Evolutionary conservation across 1,140 invertebrate species (phyloP).

Genomic region (Chironomus tepperi): DNA sequence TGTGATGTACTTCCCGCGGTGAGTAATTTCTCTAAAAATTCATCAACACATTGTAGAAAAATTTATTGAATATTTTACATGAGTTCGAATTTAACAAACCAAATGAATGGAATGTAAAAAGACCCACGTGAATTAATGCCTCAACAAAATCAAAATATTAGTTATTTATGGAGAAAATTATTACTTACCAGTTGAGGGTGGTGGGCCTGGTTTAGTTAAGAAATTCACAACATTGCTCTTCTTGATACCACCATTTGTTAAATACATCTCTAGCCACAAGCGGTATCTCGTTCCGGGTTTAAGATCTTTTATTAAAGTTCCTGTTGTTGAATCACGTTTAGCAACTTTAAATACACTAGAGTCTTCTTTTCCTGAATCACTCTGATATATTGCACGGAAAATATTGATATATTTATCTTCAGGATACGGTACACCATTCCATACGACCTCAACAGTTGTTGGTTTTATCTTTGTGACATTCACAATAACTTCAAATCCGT

Average conservation of each 20-base stretch:
- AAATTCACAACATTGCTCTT: conserved; percentile 82
- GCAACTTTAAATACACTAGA: conserved; percentile 76
- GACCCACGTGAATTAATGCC: too few relatives aligned
- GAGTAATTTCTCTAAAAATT: conserved; percentile 51
- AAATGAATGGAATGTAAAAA: too few relatives aligned
- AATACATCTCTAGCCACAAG: conserved; percentile 76
- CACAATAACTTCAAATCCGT: conserved; percentile 68
- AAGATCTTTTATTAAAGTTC: conserved; percentile 58
- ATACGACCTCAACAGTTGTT: conserved; percentile 64
- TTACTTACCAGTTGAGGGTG: conserved; percentile 36
- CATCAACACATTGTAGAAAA: too few relatives aligned
- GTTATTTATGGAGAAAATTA: too few relatives aligned
- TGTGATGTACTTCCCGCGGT: conserved; percentile 39
- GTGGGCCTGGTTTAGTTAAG: conserved; percentile 65
- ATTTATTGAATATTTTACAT: too few relatives aligned
- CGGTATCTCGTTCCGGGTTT: conserved; percentile 76
- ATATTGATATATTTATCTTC: conserved; percentile 87
- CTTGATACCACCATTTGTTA: conserved; percentile 81
- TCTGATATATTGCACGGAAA: conserved; percentile 74
- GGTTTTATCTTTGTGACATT: conserved; percentile 64
- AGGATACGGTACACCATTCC: conserved; percentile 75
- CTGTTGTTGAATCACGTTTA: conserved; percentile 63
- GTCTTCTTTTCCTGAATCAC: conserved; percentile 62
- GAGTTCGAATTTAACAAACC: not conserved
- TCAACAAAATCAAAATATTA: too few relatives aligned